Evolutionary conservation across 2,113 vertebrate species (phyloP).

Genomic region (Apteryx owenii): DNA sequence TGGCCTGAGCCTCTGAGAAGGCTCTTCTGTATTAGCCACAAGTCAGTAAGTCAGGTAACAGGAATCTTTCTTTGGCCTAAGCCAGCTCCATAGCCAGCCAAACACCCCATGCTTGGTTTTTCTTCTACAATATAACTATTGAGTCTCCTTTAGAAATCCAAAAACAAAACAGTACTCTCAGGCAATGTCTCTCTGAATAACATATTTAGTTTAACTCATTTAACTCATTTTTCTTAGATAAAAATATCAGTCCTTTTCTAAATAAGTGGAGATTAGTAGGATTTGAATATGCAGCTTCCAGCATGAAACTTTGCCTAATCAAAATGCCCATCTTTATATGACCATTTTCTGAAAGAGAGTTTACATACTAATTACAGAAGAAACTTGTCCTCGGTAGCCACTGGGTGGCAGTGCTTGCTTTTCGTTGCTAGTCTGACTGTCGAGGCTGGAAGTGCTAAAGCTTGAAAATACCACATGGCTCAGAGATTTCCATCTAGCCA

Average conservation of each 20-base stretch:
- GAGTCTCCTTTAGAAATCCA: background rate
- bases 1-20: background rate
- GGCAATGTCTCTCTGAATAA: background rate
- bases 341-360: no score
- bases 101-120: background rate
- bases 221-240: background rate
- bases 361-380: background rate
- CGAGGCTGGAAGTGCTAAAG: rapidly evolving
- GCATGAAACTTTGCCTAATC: background rate
- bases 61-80: background rate
- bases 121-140: background rate
- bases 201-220: background rate
- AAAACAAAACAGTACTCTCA: background rate
- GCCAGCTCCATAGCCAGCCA: background rate
- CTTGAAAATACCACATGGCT: background rate
- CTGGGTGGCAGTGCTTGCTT: background rate
- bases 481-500: background rate
- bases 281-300: no score
- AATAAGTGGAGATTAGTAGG: background rate
- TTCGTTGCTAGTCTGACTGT: background rate
- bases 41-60: background rate
- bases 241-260: background rate
- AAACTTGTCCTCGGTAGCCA: background rate
- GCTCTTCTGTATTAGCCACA: background rate
- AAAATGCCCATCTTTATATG: background rate